phyloP scores from a whole-genome alignment of 2,797 vertebrate genomes.

The Cynopterus sphinx region DNA sequence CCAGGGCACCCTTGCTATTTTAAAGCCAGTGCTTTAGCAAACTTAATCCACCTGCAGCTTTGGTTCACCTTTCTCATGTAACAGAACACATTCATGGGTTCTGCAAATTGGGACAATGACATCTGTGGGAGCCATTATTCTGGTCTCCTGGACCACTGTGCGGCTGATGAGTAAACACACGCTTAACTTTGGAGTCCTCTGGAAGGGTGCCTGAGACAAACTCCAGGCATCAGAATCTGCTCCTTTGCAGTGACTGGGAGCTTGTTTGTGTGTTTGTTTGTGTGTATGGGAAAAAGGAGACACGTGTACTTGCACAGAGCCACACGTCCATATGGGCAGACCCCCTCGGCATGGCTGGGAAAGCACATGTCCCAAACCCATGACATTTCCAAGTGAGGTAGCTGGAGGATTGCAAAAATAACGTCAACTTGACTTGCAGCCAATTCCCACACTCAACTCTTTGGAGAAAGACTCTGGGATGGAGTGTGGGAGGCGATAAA shows the following conservation, averaged over 20 bases:
- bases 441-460: constrained; percentile 77
- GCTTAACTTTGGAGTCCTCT: not conserved
- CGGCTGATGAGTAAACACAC: not conserved
- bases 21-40: not conserved
- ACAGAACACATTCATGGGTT: not conserved
- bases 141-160: not conserved
- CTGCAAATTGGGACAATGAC: not conserved
- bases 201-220: not conserved
- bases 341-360: constrained; percentile 63
- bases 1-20: not conserved
- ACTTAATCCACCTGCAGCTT: not conserved
- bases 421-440: constrained; percentile 70
- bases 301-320: constrained; percentile 31
- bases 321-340: constrained; percentile 17
- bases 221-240: not conserved
- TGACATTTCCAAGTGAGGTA: constrained; percentile 75
- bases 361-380: constrained; percentile 74
- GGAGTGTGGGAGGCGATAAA: constrained; percentile 72
- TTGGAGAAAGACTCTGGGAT: constrained; percentile 64
- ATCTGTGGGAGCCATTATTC: not conserved
- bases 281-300: not conserved
- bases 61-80: not conserved
- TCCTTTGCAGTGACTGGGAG: constrained; percentile 20
- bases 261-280: constrained; percentile 16
- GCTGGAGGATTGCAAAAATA: constrained; percentile 75